Evolutionary conservation across 2,113 vertebrate genomes (phyloP).

Genomic region (Todiramphus chloris): DNA sequence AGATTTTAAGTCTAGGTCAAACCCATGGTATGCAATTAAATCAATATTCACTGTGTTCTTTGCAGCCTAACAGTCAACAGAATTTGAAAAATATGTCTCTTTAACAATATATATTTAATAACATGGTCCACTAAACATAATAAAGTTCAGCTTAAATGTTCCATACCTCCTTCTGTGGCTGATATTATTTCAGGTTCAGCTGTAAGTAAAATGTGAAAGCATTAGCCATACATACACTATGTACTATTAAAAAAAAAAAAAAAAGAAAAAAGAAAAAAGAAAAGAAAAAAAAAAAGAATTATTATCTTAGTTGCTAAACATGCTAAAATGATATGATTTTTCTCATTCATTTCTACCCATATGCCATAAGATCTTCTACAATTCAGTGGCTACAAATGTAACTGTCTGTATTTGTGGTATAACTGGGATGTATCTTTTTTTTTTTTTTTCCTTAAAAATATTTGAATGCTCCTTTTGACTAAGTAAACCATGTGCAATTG

Average conservation of each 20-base stretch:
- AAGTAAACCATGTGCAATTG: neutral
- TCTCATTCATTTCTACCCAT: neutral
- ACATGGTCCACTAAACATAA: slow-evolving; percentile 14
- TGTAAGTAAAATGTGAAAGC: neutral
- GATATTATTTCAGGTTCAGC: neutral
- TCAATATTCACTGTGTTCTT: neutral
- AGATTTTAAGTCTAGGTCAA: neutral
- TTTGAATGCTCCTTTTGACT: neutral
- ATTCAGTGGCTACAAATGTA: neutral
- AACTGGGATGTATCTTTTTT: neutral
- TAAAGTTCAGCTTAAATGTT: slow-evolving; percentile 39
- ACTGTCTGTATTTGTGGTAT: neutral
- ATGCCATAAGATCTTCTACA: neutral
- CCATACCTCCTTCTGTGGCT: neutral
- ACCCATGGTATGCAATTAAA: neutral
- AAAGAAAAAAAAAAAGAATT: neutral
- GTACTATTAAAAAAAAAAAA: neutral
- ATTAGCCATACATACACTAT: neutral
- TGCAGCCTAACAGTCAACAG: neutral
- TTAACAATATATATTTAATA: slow-evolving; percentile 41
- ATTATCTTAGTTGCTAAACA: neutral
- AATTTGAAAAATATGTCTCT: neutral
- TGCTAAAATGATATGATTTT: neutral
- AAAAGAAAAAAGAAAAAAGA: neutral
- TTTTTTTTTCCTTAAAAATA: neutral